These are phyloP conservation scores for Xenopus petersii DNA, from an alignment of 2,797 vertebrate species.

Conservation along the genomic window DNA sequence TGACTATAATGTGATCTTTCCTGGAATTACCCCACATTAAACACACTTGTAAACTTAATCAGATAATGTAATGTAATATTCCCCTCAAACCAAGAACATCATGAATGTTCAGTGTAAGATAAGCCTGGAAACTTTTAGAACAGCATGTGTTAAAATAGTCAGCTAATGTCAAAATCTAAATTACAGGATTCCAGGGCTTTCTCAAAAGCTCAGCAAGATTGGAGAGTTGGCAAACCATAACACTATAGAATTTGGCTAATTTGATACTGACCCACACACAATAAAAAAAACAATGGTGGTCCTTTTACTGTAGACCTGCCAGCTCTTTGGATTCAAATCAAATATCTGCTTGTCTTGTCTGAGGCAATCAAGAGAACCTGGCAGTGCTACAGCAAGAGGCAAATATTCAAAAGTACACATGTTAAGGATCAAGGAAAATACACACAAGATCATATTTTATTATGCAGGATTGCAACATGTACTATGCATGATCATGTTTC, in stretches of 20 bases:
- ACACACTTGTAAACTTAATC: no score
- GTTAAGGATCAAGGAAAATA: slow-evolving; percentile 15
- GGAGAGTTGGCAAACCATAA: slow-evolving; percentile 28
- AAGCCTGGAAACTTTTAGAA: no score
- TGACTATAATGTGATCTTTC: no score
- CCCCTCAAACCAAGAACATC: no score
- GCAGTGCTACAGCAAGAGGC: slow-evolving; percentile 25
- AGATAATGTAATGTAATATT: no score
- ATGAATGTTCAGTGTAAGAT: no score
- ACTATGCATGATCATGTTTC: neutral
- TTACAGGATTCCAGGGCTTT: slow-evolving; percentile 11
- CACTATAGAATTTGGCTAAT: slow-evolving; percentile 29
- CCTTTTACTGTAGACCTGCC: slow-evolving; percentile 19
- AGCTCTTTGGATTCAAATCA: slow-evolving; percentile 20
- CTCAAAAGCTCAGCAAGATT: slow-evolving; percentile 31
- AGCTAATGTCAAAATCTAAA: neutral
- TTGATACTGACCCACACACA: slow-evolving; percentile 29
- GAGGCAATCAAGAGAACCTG: slow-evolving; percentile 24
- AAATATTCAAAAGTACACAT: slow-evolving; percentile 15
- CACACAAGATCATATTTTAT: neutral
- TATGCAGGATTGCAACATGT: neutral
- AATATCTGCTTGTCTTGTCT: slow-evolving; percentile 24
- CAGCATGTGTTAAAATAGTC: slow-evolving; percentile 14
- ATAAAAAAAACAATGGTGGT: slow-evolving; percentile 38
- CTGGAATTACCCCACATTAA: no score